Percentiles rank a stretch among this genome's conserved stretches.
phyloP scores from a whole-genome alignment of 1,140 invertebrate species.

The Drosophila takahashii region DNA sequence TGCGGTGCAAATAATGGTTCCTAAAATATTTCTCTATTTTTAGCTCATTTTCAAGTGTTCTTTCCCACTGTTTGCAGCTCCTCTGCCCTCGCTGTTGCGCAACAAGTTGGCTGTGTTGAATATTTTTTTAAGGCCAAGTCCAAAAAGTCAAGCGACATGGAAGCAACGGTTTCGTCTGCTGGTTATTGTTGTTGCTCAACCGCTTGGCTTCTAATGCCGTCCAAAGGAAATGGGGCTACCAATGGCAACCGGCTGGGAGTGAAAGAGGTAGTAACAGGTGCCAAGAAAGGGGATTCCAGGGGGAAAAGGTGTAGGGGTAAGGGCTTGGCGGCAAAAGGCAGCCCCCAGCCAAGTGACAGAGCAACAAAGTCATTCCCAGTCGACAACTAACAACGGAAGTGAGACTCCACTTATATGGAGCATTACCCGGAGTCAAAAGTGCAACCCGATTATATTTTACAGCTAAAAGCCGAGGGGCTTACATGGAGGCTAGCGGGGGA shows the following conservation, averaged over 20 bases:
- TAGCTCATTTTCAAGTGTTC: neutral
- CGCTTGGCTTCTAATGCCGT: constrained; percentile 73
- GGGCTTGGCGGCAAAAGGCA: neutral
- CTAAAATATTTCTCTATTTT: neutral
- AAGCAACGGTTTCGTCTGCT: constrained; percentile 25
- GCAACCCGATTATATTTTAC: constrained; percentile 63
- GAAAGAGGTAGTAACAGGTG: constrained; percentile 22
- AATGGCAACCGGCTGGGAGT: constrained; percentile 45
- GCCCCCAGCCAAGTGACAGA: neutral
- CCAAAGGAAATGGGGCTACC: constrained; percentile 68
- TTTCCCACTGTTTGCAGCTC: constrained; percentile 4
- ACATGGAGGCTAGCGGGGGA: neutral
- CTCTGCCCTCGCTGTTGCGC: constrained; percentile 57
- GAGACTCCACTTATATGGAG: constrained; percentile 46
- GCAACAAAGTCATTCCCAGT: neutral
- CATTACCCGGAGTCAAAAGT: constrained; percentile 56
- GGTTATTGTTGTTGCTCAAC: constrained; percentile 39
- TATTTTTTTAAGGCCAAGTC: constrained; percentile 67
- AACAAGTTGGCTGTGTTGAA: constrained; percentile 49
- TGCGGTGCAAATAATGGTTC: neutral
- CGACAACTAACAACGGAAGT: constrained; percentile 48
- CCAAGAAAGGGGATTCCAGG: constrained; percentile 3
- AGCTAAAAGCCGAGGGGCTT: neutral
- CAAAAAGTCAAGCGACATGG: constrained; percentile 30
- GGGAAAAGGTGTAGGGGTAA: neutral